phyloP scores from a whole-genome alignment of 1,140 invertebrate genomes.

The Oryctes rhinoceros region DNA sequence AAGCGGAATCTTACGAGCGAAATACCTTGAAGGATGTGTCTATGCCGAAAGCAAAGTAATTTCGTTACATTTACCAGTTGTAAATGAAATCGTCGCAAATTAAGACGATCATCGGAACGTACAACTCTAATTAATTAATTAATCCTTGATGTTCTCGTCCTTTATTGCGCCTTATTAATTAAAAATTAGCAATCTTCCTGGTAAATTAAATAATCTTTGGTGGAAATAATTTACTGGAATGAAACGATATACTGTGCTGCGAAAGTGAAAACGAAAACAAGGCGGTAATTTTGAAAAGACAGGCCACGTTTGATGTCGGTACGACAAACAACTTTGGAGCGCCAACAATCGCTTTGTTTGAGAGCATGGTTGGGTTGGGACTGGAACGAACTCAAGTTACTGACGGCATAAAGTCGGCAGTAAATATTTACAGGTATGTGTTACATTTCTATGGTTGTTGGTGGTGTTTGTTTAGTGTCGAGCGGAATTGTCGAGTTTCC shows the following conservation, averaged over 20 bases:
- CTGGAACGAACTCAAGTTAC: neutral
- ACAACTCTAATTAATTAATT: constrained; percentile 26
- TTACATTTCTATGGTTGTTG: neutral
- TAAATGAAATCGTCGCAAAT: constrained; percentile 24
- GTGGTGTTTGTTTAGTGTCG: neutral
- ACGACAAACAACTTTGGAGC: neutral
- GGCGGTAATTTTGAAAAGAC: constrained; percentile 23
- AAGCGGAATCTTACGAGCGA: neutral
- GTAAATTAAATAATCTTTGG: constrained; percentile 18
- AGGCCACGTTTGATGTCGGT: neutral
- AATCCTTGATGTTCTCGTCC: neutral
- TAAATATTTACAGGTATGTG: constrained; percentile 6
- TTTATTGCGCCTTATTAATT: constrained; percentile 12
- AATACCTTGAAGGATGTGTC: neutral
- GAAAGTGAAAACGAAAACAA: neutral
- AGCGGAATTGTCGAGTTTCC: neutral
- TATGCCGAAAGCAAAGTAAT: neutral
- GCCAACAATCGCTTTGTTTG: constrained; percentile 20
- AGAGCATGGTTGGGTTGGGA: neutral
- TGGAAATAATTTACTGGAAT: neutral
- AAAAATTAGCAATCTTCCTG: neutral
- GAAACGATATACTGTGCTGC: neutral
- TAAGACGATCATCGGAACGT: neutral
- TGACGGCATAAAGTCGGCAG: neutral
- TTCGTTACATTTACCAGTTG: constrained; percentile 15